phyloP scores from a whole-genome alignment of 2,113 vertebrate species.

The Sinocyclocheilus maitianheensis region DNA sequence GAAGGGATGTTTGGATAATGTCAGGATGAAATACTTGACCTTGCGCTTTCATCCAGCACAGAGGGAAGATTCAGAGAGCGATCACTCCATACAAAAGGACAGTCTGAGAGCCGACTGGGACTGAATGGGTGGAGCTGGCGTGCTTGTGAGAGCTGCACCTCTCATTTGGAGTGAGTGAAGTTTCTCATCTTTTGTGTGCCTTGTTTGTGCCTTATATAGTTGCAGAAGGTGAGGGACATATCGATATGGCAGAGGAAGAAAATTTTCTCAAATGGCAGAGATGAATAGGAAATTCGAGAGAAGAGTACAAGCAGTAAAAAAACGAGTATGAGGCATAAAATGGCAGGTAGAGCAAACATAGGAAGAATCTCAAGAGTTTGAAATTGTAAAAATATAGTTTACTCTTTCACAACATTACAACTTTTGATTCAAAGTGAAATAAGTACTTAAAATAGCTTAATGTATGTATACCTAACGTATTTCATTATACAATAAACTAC shows the following conservation, averaged over 20 bases:
- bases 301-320: neutral
- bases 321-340: neutral
- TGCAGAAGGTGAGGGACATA: neutral
- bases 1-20: constrained; percentile 29
- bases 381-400: neutral
- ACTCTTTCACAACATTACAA: neutral
- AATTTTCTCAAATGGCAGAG: constrained; percentile 5
- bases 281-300: neutral
- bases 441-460: neutral
- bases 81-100: constrained; percentile 15
- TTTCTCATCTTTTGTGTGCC: neutral
- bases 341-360: neutral
- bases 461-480: neutral
- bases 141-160: neutral
- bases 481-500: neutral
- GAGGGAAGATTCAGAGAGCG: constrained; percentile 26
- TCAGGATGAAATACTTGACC: constrained; percentile 43
- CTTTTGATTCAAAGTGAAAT: neutral
- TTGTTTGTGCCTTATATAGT: neutral
- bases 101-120: constrained; percentile 2
- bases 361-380: neutral
- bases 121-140: neutral
- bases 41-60: constrained; percentile 43
- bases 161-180: neutral
- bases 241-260: neutral